A percentile compares a stretch with the other conserved stretches of the same genome.
phyloP scores from a whole-genome alignment of 2,113 vertebrate genomes.

The Dromas ardeola region DNA sequence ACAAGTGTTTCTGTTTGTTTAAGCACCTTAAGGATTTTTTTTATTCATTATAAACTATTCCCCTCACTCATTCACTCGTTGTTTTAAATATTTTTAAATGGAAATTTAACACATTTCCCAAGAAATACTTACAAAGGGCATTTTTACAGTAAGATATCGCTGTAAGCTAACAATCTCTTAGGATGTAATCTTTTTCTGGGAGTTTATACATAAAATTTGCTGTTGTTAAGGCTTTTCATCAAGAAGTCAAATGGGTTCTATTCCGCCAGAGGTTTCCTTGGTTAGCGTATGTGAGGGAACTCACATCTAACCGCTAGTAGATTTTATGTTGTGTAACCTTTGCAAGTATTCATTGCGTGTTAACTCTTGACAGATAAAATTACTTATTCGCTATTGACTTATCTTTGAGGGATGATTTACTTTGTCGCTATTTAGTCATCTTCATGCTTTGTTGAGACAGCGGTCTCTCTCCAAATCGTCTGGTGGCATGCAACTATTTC shows the following conservation, averaged over 20 bases:
- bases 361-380: conserved; percentile 52
- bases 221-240: background rate
- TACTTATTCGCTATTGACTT: conserved; percentile 39
- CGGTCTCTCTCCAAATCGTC: background rate
- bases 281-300: background rate
- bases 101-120: background rate
- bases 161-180: background rate
- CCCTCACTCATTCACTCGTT: background rate
- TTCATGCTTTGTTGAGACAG: background rate
- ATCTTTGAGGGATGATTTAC: conserved; percentile 30
- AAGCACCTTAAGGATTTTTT: background rate
- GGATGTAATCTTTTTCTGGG: background rate
- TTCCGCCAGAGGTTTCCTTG: background rate
- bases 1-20: background rate
- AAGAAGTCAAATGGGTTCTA: background rate
- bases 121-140: background rate
- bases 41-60: background rate
- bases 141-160: background rate
- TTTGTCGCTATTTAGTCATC: conserved; percentile 31
- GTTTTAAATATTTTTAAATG: background rate
- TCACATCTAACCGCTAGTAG: background rate
- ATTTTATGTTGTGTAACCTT: conserved; percentile 33
- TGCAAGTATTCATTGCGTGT: conserved; percentile 26
- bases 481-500: background rate
- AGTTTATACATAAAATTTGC: background rate